phyloP scores from a whole-genome alignment of 2,888 invertebrate genomes.

The Drosophila anomalipes region DNA sequence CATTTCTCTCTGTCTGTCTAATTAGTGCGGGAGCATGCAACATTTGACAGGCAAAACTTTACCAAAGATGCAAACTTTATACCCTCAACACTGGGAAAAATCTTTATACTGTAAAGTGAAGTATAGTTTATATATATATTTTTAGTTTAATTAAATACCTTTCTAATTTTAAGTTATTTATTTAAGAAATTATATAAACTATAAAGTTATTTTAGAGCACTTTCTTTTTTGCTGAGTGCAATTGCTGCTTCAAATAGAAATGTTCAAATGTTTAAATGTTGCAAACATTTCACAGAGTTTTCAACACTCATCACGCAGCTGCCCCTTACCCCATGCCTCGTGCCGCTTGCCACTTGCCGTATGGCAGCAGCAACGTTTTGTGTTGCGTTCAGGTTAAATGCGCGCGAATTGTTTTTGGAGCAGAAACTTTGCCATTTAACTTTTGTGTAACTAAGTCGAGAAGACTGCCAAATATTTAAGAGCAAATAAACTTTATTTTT shows the following conservation, averaged over 20 bases:
- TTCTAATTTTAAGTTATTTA: background rate
- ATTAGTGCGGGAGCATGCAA: conserved; percentile 57
- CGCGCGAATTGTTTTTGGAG: conserved; percentile 79
- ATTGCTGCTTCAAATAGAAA: conserved; percentile 43
- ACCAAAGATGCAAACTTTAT: conserved; percentile 39
- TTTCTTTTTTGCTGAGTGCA: background rate
- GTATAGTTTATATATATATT: background rate
- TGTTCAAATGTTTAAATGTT: conserved; percentile 59
- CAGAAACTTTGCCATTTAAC: conserved; percentile 75
- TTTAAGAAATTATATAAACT: background rate
- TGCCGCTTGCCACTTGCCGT: background rate
- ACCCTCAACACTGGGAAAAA: conserved; percentile 4
- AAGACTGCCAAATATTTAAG: conserved; percentile 75
- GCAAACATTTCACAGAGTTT: conserved; percentile 32
- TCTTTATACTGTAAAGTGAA: background rate
- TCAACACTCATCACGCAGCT: background rate
- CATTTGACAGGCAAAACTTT: conserved; percentile 50
- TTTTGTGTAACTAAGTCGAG: conserved; percentile 63
- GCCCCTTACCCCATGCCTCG: background rate
- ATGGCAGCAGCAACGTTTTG: conserved; percentile 62
- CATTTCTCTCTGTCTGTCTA: conserved; percentile 22
- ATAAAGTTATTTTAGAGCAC: background rate
- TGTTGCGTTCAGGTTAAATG: conserved; percentile 78
- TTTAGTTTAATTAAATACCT: background rate
- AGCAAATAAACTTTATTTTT: conserved; percentile 37